phyloP scores from a whole-genome alignment of 2,888 invertebrate species.

The Fragum fragum region DNA sequence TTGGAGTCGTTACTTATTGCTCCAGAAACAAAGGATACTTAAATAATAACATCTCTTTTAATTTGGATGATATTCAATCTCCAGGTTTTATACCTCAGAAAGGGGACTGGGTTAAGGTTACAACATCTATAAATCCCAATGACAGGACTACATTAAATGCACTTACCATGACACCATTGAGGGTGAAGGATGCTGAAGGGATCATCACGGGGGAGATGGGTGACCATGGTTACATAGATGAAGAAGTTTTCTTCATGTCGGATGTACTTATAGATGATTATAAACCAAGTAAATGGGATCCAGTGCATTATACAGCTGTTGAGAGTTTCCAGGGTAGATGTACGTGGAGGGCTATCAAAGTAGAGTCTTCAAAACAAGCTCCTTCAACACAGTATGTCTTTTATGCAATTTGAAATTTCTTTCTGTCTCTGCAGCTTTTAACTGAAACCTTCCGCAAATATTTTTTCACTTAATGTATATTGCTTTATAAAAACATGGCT shows the following conservation, averaged over 20 bases:
- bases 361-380: conserved; percentile 65
- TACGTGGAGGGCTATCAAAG: conserved; percentile 79
- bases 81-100: conserved; percentile 70
- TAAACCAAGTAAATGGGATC: conserved; percentile 76
- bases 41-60: conserved; percentile 73
- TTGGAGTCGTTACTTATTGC: conserved; percentile 74
- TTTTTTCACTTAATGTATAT: neutral
- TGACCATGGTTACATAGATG: conserved; percentile 83
- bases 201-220: conserved; percentile 72
- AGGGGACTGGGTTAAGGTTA: conserved; percentile 81
- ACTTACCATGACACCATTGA: conserved; percentile 70
- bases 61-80: conserved; percentile 49
- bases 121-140: conserved; percentile 42
- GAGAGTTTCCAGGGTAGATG: conserved; percentile 81
- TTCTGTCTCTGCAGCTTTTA: too few species aligned
- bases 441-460: too few species aligned
- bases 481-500: neutral
- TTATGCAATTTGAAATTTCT: too few species aligned
- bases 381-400: conserved; percentile 47
- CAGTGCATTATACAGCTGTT: conserved; percentile 76
- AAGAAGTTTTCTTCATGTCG: conserved; percentile 77
- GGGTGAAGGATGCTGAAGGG: conserved; percentile 74
- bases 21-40: conserved; percentile 68
- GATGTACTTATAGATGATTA: conserved; percentile 73
- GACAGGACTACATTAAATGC: conserved; percentile 47